These are phyloP conservation scores for Chinchilla lanigera DNA, from an alignment of 2,113 vertebrate genomes.

Conservation along the genomic window DNA sequence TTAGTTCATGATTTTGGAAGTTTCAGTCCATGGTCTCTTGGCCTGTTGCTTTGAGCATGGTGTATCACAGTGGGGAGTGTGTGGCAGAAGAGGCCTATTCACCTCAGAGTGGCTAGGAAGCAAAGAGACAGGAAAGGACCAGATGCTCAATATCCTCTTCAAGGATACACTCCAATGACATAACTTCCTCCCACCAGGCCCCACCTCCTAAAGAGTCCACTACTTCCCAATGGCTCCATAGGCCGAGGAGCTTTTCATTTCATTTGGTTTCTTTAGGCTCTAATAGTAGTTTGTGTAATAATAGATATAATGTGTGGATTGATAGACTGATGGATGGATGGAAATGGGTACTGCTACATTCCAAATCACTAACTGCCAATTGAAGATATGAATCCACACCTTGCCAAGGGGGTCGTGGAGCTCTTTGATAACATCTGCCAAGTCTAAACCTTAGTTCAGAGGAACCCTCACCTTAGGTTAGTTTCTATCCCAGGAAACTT, in stretches of 20 bases:
- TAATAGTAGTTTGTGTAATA: not conserved
- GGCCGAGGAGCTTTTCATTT: not conserved
- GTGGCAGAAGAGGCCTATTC: not conserved
- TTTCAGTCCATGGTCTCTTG: not conserved
- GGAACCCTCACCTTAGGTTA: slow-evolving; percentile 41
- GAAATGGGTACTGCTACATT: not conserved
- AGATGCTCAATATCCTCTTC: not conserved
- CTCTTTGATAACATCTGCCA: slow-evolving; percentile 21
- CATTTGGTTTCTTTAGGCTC: not conserved
- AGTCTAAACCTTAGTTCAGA: slow-evolving; percentile 54
- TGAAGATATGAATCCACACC: not conserved
- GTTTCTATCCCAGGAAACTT: slow-evolving; percentile 37
- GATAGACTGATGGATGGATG: not conserved
- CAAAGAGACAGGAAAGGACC: not conserved
- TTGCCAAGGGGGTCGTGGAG: not conserved
- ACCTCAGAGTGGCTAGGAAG: not conserved
- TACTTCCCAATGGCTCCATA: not conserved
- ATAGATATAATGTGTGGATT: not conserved
- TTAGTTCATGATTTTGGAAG: not conserved
- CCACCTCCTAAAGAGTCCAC: not conserved
- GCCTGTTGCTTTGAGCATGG: not conserved
- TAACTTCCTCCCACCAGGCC: not conserved
- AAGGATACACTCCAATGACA: not conserved
- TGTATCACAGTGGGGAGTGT: fast-evolving
- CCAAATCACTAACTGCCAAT: not conserved